Conservation (phyloP, 2,797 vertebrate species). For the Champsocephalus esox region DNA sequence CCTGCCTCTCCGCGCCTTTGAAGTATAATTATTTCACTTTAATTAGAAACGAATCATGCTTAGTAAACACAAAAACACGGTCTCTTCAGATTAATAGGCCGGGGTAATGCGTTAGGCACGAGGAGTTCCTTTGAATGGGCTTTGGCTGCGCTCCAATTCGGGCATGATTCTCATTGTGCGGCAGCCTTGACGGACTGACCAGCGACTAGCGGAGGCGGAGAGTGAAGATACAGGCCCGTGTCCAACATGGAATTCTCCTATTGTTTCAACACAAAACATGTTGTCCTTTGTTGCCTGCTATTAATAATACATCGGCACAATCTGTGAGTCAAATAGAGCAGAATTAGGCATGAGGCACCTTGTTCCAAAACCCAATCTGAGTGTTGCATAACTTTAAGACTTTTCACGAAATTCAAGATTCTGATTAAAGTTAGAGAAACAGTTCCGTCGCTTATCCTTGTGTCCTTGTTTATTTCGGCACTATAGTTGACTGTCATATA, state of each 20-base stretch:
- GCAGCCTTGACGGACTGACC: conserved; percentile 65
- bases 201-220: conserved; percentile 37
- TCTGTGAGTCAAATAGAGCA: conserved; percentile 66
- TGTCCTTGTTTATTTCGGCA: background rate
- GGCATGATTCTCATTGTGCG: conserved; percentile 75
- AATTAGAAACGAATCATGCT: conserved; percentile 96
- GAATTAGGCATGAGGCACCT: conserved; percentile 26
- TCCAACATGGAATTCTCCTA: conserved; percentile 58
- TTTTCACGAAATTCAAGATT: background rate
- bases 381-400: conserved; percentile 21
- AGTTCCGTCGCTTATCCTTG: too few species aligned
- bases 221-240: conserved; percentile 48
- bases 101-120: conserved; percentile 71
- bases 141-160: conserved; percentile 74
- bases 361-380: conserved; percentile 5
- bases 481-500: background rate
- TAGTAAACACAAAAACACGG: conserved; percentile 91
- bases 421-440: background rate
- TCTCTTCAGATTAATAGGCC: conserved; percentile 77
- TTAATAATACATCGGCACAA: conserved; percentile 72
- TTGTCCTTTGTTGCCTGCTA: conserved; percentile 73
- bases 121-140: conserved; percentile 72
- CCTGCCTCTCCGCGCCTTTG: conserved; percentile 90
- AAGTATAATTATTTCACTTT: conserved; percentile 97
- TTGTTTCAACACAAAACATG: conserved; percentile 74